Conservation (phyloP, 2,113 vertebrate genomes). For the Rhinolophus ferrumequinum region DNA sequence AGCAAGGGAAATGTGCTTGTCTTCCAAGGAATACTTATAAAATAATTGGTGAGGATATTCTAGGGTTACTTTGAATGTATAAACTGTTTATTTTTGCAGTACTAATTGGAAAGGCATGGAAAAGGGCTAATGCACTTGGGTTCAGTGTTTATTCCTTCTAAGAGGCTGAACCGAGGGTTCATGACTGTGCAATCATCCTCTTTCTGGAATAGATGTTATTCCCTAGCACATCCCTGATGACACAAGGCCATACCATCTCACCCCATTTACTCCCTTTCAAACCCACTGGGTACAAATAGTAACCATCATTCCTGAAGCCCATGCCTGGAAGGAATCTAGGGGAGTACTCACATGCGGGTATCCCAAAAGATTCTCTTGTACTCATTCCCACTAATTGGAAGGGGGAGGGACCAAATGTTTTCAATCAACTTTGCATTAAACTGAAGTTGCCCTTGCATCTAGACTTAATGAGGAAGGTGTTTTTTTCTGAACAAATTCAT, state of each 20-base stretch:
- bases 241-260: constrained; percentile 12
- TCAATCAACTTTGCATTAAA: constrained; percentile 10
- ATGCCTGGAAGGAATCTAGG: neutral
- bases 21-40: constrained; percentile 66
- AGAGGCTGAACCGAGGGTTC: constrained; percentile 29
- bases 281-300: neutral
- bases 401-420: constrained; percentile 10
- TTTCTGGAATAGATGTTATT: constrained; percentile 35
- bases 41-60: constrained; percentile 67
- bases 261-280: neutral
- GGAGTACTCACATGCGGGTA: neutral
- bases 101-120: constrained; percentile 61
- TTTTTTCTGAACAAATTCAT: constrained; percentile 22
- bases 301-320: neutral
- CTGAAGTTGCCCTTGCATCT: neutral
- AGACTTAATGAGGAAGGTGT: neutral
- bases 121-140: constrained; percentile 70
- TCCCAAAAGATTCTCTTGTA: neutral
- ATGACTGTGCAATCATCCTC: neutral
- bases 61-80: constrained; percentile 65
- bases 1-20: constrained; percentile 21
- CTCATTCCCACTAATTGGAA: constrained; percentile 3
- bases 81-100: constrained; percentile 77
- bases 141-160: constrained; percentile 60
- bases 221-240: neutral